A percentile compares a stretch with the other conserved stretches of the same genome.
Evolutionary conservation across 53 echinoderm and acorn worm genomes (phyloP).

Genomic region (Mesocentrotus franciscanus): DNA sequence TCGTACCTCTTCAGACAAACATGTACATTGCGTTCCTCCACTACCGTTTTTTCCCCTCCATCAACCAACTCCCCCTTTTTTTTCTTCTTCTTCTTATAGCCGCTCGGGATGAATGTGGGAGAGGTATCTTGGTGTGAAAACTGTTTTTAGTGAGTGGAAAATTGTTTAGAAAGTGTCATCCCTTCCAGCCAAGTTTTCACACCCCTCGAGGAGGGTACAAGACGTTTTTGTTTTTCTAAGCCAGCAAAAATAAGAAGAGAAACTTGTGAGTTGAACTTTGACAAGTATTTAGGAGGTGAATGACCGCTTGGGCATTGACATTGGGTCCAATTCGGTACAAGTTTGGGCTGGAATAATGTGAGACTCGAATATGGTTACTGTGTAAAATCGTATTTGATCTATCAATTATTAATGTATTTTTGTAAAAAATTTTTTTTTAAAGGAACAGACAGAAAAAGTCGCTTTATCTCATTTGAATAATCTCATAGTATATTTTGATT

Average conservation of each 20-base stretch:
- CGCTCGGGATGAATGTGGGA: conserved; percentile 43
- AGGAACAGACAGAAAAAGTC: background rate
- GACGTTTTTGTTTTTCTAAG: conserved; percentile 63
- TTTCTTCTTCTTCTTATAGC: background rate
- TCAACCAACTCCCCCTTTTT: too few species aligned
- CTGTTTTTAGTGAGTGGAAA: conserved; percentile 64
- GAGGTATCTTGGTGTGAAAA: conserved; percentile 50
- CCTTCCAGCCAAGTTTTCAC: conserved; percentile 57
- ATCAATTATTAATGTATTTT: background rate
- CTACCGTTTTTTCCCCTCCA: background rate
- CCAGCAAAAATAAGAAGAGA: conserved; percentile 38
- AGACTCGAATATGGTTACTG: background rate
- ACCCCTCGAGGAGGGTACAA: conserved; percentile 54
- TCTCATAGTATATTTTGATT: background rate
- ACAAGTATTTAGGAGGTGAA: conserved; percentile 54
- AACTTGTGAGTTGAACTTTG: conserved; percentile 60
- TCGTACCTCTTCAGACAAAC: background rate
- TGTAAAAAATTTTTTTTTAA: background rate
- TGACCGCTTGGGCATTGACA: conserved; percentile 61
- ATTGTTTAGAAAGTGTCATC: conserved; percentile 63
- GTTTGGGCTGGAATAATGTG: background rate
- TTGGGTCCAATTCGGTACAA: conserved; percentile 5
- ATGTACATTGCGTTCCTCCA: background rate
- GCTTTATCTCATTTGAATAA: background rate
- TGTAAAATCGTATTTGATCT: background rate